Evolutionary conservation across 2,888 invertebrate species (phyloP), one percentile per base, ranked within the genome.

Genomic region (Catocala sponsa): DNA sequence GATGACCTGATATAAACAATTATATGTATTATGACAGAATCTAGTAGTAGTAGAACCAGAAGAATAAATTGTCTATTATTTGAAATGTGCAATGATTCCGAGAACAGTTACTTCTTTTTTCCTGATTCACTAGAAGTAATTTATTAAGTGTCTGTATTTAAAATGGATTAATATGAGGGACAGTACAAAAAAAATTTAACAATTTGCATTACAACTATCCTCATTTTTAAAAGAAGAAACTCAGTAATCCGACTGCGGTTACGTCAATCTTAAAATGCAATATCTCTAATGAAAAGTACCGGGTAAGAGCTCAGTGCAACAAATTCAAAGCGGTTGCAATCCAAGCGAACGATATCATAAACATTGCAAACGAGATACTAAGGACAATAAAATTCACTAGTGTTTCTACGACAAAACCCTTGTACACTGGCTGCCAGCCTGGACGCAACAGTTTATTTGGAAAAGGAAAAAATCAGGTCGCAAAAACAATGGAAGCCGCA

Each of bases 371-470:
- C 72, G 61, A 68, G 68, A 78, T 76, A 72, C 66, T 64, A 68
- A 76, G 59, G 59, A 76, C 70, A 72, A 73, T 79, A 73, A 73
- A 79, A 70, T 68, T 65, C 68, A 73, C 49, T 64, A 74, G 70
- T 62, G 68, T 65, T 72, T 65, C 52, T 53, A 63, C 64, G 43
- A 66, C 63, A 71, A 68, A 75, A 59, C 67, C 65, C 59, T 74
- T 63, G 60, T 63, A 59, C 63, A 63, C 58, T 59, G 35, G 53
- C 25, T 38, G 9, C 35, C 49, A 41, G 62, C 59, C 48, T 76
- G 70, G 70, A 72, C 67, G 78, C 74, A 78, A 82, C 78, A 77
- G 75, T 76, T 78, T 73, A 76, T 75, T 78, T 70, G 55, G 57
- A 74, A 63, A 52, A 60, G 59, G 50, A 59, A 43, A 48, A 76